Conservation (phyloP, 2,888 invertebrate species). For the Rambutsinella grinnellia region DNA sequence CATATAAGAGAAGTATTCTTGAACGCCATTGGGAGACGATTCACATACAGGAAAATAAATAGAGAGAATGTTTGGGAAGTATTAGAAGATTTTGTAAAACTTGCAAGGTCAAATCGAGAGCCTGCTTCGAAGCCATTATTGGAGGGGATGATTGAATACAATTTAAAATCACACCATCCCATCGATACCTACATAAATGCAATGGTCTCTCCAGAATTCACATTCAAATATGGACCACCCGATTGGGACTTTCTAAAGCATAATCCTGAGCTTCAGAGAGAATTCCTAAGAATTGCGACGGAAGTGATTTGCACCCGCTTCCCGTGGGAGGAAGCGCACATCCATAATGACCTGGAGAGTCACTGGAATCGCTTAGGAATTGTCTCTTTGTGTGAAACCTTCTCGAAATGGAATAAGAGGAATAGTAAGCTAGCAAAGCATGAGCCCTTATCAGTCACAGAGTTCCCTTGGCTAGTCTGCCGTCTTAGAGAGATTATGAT, state of each 20-base stretch:
- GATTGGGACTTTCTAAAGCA: slow-evolving; percentile 44
- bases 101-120: slow-evolving; percentile 26
- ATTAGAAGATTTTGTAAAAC: slow-evolving; percentile 38
- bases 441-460: slow-evolving; percentile 34
- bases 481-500: slow-evolving; percentile 31
- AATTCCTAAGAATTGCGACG: slow-evolving; percentile 31
- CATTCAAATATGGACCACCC: slow-evolving; percentile 17
- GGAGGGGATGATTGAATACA: slow-evolving; percentile 43
- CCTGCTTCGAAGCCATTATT: slow-evolving; percentile 12
- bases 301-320: slow-evolving; percentile 27
- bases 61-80: slow-evolving; percentile 29
- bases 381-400: slow-evolving; percentile 31
- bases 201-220: slow-evolving; percentile 23
- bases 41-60: slow-evolving; percentile 34
- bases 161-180: slow-evolving; percentile 40
- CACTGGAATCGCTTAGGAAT: slow-evolving; percentile 39
- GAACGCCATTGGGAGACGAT: slow-evolving; percentile 36
- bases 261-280: slow-evolving; percentile 30
- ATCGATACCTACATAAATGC: slow-evolving; percentile 22
- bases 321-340: slow-evolving; percentile 35
- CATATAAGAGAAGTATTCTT: slow-evolving; percentile 32
- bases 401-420: slow-evolving; percentile 36
- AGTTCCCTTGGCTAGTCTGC: slow-evolving; percentile 44
- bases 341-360: not conserved
- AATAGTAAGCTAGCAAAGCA: slow-evolving; percentile 22